Conservation (phyloP, 2,888 invertebrate species). For the Plagodis dolabraria region DNA sequence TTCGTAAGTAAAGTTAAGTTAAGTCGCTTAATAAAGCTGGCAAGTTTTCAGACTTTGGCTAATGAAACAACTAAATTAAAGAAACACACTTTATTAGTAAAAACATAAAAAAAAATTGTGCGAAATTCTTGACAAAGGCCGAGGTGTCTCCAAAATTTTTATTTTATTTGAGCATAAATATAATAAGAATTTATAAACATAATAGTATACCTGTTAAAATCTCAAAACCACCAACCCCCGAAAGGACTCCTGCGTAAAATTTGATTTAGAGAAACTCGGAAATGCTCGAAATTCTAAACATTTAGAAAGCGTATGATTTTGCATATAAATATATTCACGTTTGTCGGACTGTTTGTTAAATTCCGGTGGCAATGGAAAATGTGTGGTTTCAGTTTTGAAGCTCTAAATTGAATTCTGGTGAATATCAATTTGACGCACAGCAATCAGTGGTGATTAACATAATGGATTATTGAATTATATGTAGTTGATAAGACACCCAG, state of each 20-base stretch:
- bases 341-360: constrained; percentile 18
- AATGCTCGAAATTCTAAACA: neutral
- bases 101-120: too few species aligned
- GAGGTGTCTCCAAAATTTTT: too few species aligned
- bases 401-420: constrained; percentile 3
- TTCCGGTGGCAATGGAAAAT: constrained; percentile 8
- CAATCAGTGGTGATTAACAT: constrained; percentile 16
- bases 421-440: constrained; percentile 5
- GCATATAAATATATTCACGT: constrained; percentile 31
- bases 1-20: too few species aligned
- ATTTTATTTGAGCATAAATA: too few species aligned
- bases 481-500: neutral
- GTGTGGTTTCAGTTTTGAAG: constrained; percentile 7
- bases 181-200: too few species aligned
- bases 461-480: constrained; percentile 4
- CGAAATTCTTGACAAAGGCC: too few species aligned
- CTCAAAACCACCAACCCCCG: too few species aligned
- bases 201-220: too few species aligned
- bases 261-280: neutral
- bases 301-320: constrained; percentile 14
- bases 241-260: neutral
- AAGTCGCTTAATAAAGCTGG: too few species aligned
- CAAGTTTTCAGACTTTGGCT: too few species aligned
- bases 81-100: too few species aligned
- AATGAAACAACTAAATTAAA: too few species aligned